Conservation (phyloP, 2,888 invertebrate species). For the Sycophila texana region DNA sequence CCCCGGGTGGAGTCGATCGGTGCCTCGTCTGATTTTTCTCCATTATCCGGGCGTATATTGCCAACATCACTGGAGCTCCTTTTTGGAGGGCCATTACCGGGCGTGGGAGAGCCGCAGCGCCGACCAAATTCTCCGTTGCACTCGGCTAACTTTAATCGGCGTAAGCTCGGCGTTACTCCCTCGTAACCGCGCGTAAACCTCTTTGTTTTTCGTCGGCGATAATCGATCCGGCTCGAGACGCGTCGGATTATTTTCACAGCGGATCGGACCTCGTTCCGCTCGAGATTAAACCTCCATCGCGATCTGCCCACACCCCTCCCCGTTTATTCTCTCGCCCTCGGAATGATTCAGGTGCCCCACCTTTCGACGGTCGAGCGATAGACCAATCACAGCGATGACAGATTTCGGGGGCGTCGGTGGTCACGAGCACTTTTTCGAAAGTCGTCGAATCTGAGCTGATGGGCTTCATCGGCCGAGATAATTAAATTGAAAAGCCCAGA, state of each 20-base stretch:
- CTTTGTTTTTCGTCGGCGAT: constrained; percentile 45
- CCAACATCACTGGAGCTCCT: not conserved
- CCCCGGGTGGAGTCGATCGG: not conserved
- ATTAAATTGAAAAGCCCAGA: constrained; percentile 47
- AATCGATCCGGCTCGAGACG: constrained; percentile 44
- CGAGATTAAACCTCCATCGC: constrained; percentile 36
- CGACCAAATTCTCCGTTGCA: constrained; percentile 19
- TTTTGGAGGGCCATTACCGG: not conserved
- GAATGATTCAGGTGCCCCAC: constrained; percentile 3
- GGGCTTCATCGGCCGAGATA: constrained; percentile 45
- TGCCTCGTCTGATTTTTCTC: constrained; percentile 31
- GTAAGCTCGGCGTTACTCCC: constrained; percentile 58
- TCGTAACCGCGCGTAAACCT: constrained; percentile 49
- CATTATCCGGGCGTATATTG: constrained; percentile 21
- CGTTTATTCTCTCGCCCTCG: constrained; percentile 13
- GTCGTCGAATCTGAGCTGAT: constrained; percentile 27
- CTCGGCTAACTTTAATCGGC: constrained; percentile 60
- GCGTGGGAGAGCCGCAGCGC: not conserved
- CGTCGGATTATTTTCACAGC: constrained; percentile 51
- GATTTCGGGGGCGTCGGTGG: not conserved
- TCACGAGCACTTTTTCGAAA: constrained; percentile 42
- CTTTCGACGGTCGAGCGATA: constrained; percentile 22
- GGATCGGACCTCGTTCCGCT: constrained; percentile 32
- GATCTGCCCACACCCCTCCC: not conserved
- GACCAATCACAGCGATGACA: not conserved